Evolutionary conservation across 2,888 invertebrate genomes (phyloP).

Genomic region (Stenolophus ochropezus): DNA sequence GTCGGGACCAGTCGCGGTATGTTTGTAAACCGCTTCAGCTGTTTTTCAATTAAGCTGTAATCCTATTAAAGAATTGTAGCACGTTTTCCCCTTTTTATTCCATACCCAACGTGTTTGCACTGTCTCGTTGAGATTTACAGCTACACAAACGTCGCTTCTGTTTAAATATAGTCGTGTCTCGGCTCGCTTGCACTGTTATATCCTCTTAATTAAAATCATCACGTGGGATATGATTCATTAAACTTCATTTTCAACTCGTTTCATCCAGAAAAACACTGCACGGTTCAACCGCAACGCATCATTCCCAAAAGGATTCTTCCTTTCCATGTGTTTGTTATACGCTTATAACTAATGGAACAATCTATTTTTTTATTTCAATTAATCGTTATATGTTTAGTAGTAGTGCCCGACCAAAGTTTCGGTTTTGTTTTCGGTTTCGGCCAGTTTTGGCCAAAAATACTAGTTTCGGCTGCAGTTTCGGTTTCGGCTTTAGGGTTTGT

Average conservation of each 20-base stretch:
- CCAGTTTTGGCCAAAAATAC: too few species aligned
- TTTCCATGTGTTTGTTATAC: too few species aligned
- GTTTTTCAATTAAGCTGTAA: constrained; percentile 54
- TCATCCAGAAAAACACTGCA: neutral
- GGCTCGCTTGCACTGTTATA: neutral
- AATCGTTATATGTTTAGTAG: too few species aligned
- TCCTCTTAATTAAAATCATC: neutral
- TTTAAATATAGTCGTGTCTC: constrained; percentile 25
- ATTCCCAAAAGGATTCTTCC: too few species aligned
- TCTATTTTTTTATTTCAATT: too few species aligned
- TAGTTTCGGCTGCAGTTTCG: too few species aligned
- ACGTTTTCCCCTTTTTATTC: constrained; percentile 16
- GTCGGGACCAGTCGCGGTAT: neutral
- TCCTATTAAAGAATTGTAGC: constrained; percentile 55
- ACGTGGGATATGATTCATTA: neutral
- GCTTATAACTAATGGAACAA: too few species aligned
- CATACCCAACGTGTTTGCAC: constrained; percentile 37
- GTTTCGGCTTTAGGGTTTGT: too few species aligned
- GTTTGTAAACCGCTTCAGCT: constrained; percentile 53
- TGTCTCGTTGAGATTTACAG: constrained; percentile 36
- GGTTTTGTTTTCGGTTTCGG: too few species aligned
- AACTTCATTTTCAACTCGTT: neutral
- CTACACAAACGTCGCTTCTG: constrained; percentile 16
- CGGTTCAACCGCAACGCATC: neutral
- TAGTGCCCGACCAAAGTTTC: too few species aligned